phyloP scores from a whole-genome alignment of 2,888 invertebrate genomes.

The Athalia circularis region DNA sequence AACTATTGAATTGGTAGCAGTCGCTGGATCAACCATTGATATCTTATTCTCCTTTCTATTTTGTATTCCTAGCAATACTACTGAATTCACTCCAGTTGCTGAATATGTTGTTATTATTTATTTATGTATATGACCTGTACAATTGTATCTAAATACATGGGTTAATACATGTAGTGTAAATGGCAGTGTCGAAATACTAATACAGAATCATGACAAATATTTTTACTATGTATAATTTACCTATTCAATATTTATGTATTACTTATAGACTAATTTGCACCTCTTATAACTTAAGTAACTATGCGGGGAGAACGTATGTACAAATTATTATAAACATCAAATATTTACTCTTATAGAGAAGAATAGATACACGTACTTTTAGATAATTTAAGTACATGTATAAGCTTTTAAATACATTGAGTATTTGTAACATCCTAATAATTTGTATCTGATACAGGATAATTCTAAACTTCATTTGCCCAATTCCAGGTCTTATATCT shows the following conservation, averaged over 20 bases:
- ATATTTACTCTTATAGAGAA: constrained; percentile 6
- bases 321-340: constrained; percentile 2
- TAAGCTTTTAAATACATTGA: too few species aligned
- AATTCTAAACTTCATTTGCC: too few species aligned
- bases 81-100: background rate
- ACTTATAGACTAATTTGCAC: constrained; percentile 53
- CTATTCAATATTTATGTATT: background rate
- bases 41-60: background rate
- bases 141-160: constrained; percentile 45
- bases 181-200: constrained; percentile 43
- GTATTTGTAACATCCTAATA: too few species aligned
- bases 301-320: constrained; percentile 1
- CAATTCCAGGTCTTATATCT: too few species aligned
- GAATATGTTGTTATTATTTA: constrained; percentile 4
- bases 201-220: constrained; percentile 37
- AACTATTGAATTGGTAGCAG: background rate
- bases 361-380: background rate
- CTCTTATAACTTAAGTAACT: constrained; percentile 52
- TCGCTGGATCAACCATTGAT: background rate
- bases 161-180: constrained; percentile 24
- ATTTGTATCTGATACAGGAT: too few species aligned
- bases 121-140: constrained; percentile 47
- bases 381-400: background rate
- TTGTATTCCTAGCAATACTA: background rate
- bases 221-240: constrained; percentile 18